Evolutionary conservation across 2,888 invertebrate species (phyloP).

Genomic region (Sarcophaga variegata): DNA sequence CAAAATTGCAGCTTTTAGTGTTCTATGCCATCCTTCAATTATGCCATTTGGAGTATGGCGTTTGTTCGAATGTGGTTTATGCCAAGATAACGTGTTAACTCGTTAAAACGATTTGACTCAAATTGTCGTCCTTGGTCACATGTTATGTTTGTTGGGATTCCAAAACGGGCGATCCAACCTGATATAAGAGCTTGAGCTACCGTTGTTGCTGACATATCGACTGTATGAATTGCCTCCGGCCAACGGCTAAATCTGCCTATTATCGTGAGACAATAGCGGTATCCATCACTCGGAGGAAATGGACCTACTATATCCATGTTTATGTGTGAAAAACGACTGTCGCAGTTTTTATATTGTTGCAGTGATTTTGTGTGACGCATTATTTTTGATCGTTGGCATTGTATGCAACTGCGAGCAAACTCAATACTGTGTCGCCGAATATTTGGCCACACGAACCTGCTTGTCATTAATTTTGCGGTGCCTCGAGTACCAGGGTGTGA

Average conservation of each 20-base stretch:
- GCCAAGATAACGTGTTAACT: conserved; percentile 49
- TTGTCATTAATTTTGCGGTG: conserved; percentile 47
- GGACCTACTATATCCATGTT: conserved; percentile 36
- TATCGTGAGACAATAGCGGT: conserved; percentile 44
- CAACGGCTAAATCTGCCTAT: conserved; percentile 57
- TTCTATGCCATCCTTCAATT: no score
- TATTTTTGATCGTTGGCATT: conserved; percentile 37
- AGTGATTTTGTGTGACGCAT: not conserved
- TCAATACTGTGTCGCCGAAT: conserved; percentile 41
- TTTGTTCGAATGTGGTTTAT: conserved; percentile 11
- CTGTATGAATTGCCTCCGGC: conserved; percentile 51
- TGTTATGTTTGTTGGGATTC: conserved; percentile 44
- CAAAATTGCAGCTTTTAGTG: no score
- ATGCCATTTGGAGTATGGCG: no score
- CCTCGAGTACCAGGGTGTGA: conserved; percentile 36
- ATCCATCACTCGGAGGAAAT: conserved; percentile 37
- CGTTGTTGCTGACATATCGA: conserved; percentile 49
- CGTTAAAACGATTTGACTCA: conserved; percentile 53
- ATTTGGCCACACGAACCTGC: conserved; percentile 65
- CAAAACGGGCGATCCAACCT: conserved; percentile 46
- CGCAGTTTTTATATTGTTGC: conserved; percentile 11
- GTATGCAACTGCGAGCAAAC: conserved; percentile 19
- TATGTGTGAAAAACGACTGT: not conserved
- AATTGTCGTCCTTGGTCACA: conserved; percentile 61
- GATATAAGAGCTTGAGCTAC: conserved; percentile 34